Conservation (phyloP, 2,888 invertebrate species). For the Bembecia ichneumoniformis region DNA sequence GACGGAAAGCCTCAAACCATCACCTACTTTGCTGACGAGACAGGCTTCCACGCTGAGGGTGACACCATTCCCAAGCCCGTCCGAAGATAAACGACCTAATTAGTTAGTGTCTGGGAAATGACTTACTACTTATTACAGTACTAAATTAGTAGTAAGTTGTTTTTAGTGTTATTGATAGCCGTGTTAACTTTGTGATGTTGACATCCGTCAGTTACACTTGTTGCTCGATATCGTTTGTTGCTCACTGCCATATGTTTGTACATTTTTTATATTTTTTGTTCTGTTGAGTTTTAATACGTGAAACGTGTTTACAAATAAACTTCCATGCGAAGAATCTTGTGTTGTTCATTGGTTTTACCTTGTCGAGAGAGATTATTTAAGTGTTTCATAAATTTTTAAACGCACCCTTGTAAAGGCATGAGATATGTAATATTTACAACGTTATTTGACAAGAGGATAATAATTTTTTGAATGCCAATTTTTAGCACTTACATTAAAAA, state of each 20-base stretch:
- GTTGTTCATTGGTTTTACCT: neutral
- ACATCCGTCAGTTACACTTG: constrained; percentile 16
- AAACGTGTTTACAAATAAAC: constrained; percentile 5
- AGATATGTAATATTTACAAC: too few species aligned
- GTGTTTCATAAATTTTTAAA: too few species aligned
- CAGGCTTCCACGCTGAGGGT: constrained; percentile 75
- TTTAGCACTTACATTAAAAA: too few species aligned
- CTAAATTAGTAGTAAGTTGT: neutral
- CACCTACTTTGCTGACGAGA: constrained; percentile 74
- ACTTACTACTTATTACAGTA: neutral
- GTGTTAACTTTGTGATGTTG: constrained; percentile 10
- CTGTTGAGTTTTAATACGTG: constrained; percentile 18
- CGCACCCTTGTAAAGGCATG: too few species aligned
- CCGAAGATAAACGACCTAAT: constrained; percentile 9
- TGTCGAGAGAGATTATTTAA: neutral
- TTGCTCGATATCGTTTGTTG: constrained; percentile 24
- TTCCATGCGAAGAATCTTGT: neutral
- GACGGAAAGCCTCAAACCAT: constrained; percentile 68
- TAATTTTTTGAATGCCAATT: too few species aligned
- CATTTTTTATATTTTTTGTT: constrained; percentile 35
- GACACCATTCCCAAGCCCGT: constrained; percentile 72
- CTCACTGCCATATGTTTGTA: constrained; percentile 46
- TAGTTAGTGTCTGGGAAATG: too few species aligned
- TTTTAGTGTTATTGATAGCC: neutral
- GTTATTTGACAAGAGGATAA: too few species aligned